A percentile compares a stretch with the other conserved stretches of the same genome.
Evolutionary conservation across 2,113 vertebrate genomes (phyloP).

Genomic region (Peromyscus californicus): DNA sequence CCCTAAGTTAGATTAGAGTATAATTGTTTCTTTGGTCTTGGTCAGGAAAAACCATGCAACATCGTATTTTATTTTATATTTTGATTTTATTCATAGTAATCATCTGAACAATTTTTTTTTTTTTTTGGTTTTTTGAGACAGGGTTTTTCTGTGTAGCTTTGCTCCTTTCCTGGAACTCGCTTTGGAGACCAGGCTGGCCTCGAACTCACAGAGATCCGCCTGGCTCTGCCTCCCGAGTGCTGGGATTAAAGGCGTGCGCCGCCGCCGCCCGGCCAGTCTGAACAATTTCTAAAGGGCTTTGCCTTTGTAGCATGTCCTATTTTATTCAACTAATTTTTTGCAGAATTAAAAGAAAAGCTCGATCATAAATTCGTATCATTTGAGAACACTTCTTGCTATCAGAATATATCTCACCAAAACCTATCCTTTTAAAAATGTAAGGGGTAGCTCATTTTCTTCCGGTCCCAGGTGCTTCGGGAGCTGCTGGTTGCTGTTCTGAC

Average conservation of each 20-base stretch:
- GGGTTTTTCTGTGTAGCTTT: too few species aligned
- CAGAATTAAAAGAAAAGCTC: not conserved
- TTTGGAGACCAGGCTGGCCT: too few species aligned
- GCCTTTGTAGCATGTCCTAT: not conserved
- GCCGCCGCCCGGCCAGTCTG: not conserved
- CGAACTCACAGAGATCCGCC: too few species aligned
- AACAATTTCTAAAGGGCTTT: not conserved
- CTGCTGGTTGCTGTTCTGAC: too few species aligned
- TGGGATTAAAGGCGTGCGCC: too few species aligned
- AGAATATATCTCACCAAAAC: not conserved
- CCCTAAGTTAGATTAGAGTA: not conserved
- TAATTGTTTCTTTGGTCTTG: not conserved
- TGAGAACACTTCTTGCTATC: not conserved
- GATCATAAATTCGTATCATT: not conserved
- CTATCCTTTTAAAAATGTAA: conserved; percentile 20
- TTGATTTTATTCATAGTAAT: conserved; percentile 11
- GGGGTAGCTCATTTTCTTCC: not conserved
- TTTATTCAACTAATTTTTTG: conserved; percentile 29
- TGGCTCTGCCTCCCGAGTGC: too few species aligned
- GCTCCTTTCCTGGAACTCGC: too few species aligned
- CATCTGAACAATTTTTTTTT: not conserved
- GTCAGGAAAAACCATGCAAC: not conserved
- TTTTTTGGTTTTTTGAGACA: too few species aligned
- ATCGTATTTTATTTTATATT: not conserved
- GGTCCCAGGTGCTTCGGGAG: too few species aligned